Conservation (phyloP, 1,140 invertebrate genomes). For the Scaptomyza pallida region DNA sequence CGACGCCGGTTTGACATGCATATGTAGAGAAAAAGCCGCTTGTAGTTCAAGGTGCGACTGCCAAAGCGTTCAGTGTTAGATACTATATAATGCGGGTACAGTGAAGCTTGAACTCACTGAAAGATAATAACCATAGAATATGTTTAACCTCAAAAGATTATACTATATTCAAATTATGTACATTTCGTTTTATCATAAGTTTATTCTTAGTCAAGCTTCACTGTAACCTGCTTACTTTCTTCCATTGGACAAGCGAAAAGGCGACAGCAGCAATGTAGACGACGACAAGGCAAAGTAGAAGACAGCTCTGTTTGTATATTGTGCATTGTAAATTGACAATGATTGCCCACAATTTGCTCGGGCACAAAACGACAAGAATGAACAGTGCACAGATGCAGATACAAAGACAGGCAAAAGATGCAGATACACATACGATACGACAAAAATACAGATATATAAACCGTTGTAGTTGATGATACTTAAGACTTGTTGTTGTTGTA, state of each 20-base stretch:
- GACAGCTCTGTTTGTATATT: constrained; percentile 49
- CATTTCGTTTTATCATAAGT: no score
- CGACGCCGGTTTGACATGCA: constrained; percentile 34
- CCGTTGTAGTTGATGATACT: constrained; percentile 23
- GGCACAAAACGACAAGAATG: constrained; percentile 32
- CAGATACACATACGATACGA: constrained; percentile 33
- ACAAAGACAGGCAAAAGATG: constrained; percentile 12
- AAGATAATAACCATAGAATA: no score
- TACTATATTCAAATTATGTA: no score
- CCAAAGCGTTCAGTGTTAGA: constrained; percentile 18
- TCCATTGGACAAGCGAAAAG: constrained; percentile 12
- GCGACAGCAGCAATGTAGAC: no score
- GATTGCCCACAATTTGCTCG: constrained; percentile 79
- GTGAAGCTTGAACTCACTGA: constrained; percentile 6
- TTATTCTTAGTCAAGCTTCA: constrained; percentile 16
- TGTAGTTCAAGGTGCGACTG: constrained; percentile 72
- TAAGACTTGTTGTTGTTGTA: constrained; percentile 2
- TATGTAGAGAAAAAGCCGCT: constrained; percentile 12
- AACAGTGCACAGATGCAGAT: constrained; percentile 19
- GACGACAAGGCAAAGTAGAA: constrained; percentile 35
- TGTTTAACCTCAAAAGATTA: no score
- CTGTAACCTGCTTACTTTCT: constrained; percentile 53
- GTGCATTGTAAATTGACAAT: constrained; percentile 81
- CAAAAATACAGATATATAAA: constrained; percentile 5
- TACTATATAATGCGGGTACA: constrained; percentile 49